Conservation (phyloP, 1,140 invertebrate species). For the Drosophila subpulchrella region DNA sequence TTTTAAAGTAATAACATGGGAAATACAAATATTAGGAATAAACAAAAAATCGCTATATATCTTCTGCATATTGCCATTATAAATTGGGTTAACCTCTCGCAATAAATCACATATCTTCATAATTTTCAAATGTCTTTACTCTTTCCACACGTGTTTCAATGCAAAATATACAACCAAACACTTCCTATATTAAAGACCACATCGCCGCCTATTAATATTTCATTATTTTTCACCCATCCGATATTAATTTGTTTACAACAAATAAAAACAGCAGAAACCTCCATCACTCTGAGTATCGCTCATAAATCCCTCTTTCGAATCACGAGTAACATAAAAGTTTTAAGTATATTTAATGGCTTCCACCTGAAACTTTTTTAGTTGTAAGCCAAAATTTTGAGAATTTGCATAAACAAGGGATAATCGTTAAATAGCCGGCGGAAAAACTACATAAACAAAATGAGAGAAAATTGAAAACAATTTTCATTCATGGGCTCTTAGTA, state of each 20-base stretch:
- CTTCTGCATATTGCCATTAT: not conserved
- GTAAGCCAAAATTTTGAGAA: slow-evolving; percentile 25
- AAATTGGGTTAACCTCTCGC: too few relatives aligned
- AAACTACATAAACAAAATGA: slow-evolving; percentile 50
- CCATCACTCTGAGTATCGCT: slow-evolving; percentile 39
- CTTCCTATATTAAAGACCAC: slow-evolving; percentile 10
- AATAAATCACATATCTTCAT: slow-evolving; percentile 14
- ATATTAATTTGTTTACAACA: slow-evolving; percentile 67
- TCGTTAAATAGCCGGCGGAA: slow-evolving; percentile 46
- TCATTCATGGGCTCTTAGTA: slow-evolving; percentile 52
- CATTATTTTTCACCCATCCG: slow-evolving; percentile 21
- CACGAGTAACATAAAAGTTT: slow-evolving; percentile 20
- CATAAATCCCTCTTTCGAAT: slow-evolving; percentile 35
- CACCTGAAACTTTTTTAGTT: slow-evolving; percentile 44
- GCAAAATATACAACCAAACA: slow-evolving; percentile 23
- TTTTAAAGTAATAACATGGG: not conserved
- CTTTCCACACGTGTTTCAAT: slow-evolving; percentile 23
- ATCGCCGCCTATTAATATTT: slow-evolving; percentile 47
- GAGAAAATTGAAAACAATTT: slow-evolving; percentile 34
- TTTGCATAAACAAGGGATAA: slow-evolving; percentile 64
- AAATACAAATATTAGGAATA: not conserved
- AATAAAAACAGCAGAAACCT: slow-evolving; percentile 29
- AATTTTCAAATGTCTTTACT: slow-evolving; percentile 20
- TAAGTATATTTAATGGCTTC: slow-evolving; percentile 33
- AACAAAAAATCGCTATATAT: not conserved